Base-by-base conservation (phyloP, 2,888 invertebrate genomes). In the Brassicogethes aeneus region DNA sequence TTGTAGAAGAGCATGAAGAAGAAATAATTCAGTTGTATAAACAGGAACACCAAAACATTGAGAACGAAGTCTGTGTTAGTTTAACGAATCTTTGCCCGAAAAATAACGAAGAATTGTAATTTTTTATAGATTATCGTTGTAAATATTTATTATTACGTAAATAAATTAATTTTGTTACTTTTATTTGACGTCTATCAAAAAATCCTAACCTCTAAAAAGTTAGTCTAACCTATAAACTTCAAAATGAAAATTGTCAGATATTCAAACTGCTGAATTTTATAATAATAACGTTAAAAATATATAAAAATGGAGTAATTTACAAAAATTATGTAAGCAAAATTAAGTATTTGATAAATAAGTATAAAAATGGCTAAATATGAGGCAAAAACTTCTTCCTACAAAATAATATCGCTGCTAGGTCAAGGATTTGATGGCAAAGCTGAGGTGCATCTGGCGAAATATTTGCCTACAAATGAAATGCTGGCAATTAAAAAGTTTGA, bases 401-500 rank as follows among this genome's bases (percentile, higher is more conserved):
- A 80, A 60, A 70, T 79, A 46, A 77, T 81, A 65, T 76, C 82
- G 36, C 74, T 80, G 54, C 66, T 83, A 57, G 77, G 81, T 1
- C 76, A 78, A 56, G 82, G 85, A 57, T 82, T 79, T 61, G 80
- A 81, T 54, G 80, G 80, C 36, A 72, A 74, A 46, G 83, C 82
- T 7, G 75, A 78, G 2, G 82, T 87, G 15, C 80, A 82, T 59
- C 73, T 85, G 36, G 84, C 82, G 10, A 72, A 78, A 48, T 80
- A 83, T 62, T 71, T 75, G 46, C 76, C 79, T 5, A 77, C 74
- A 38, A 76, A 77, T 42, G 76, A 77, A 48, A 73, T 79, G 69
- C 78, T 87, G 40, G 82, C 85, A 2, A 69, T 87, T 17, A 87
- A 87, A 60, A 79, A 82, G 57, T 85, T 82, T 65, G 79, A 82